Percentiles rank a stretch among this genome's conserved stretches.
Conservation (phyloP, 30 jellyfish, hydroid and myxozoan genomes). For the Chironex yamaguchii region DNA sequence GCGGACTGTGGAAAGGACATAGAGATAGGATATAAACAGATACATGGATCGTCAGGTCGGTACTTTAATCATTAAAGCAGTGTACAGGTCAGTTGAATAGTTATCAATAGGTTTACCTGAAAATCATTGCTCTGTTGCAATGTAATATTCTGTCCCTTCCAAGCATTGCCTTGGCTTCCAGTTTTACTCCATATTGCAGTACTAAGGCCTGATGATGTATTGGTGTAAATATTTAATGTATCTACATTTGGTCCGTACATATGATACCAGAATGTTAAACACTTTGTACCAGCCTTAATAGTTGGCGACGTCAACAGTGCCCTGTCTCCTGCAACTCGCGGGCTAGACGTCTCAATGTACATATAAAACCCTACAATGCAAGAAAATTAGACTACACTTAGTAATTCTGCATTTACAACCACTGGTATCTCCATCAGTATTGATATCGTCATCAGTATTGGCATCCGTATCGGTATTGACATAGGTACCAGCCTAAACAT, state of each 20-base stretch:
- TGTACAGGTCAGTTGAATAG: too few relatives aligned
- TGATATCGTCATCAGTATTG: too few relatives aligned
- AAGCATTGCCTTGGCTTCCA: constrained; percentile 84
- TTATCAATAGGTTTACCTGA: too few relatives aligned
- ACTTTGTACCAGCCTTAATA: constrained; percentile 70
- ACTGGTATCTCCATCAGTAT: too few relatives aligned
- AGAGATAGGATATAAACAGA: too few relatives aligned
- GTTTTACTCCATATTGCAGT: constrained; percentile 74
- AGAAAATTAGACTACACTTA: too few relatives aligned
- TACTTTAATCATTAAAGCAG: too few relatives aligned
- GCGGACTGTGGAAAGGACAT: too few relatives aligned
- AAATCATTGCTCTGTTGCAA: constrained; percentile 36
- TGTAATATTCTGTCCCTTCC: constrained; percentile 71
- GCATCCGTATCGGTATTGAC: too few relatives aligned
- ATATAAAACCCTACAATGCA: constrained; percentile 80
- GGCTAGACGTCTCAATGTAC: constrained; percentile 83
- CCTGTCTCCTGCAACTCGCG: constrained; percentile 75
- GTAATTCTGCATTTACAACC: too few relatives aligned
- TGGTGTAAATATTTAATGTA: constrained; percentile 59
- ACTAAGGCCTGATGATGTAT: constrained; percentile 61
- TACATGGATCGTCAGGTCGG: too few relatives aligned
- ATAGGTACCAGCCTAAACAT: too few relatives aligned
- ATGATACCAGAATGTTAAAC: constrained; percentile 85
- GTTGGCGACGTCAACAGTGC: constrained; percentile 76
- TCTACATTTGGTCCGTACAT: constrained; percentile 95